Evolutionary conservation across 2,888 invertebrate genomes (phyloP), one percentile per base, ranked within the genome.

Genomic region (Bibio marci): DNA sequence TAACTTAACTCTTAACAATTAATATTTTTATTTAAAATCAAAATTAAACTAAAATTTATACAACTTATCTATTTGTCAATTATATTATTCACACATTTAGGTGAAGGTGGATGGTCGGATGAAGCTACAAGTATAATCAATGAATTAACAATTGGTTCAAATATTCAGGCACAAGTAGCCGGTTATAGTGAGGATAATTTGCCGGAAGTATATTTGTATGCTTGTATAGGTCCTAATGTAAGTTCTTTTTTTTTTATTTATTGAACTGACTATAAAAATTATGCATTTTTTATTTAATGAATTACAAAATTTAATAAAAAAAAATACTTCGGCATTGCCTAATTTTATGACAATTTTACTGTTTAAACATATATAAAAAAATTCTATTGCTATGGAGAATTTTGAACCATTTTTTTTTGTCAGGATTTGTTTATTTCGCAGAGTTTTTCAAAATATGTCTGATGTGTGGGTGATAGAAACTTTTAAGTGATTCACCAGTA

Each of bases 91-190:
- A 22, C 13, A 12, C 4, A 28, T 27, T 18, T 14, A 26, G 44
- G 51, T 44, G 17, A 50, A 71, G 72, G 65, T 53, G 49, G 4
- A 49, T 90, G 88, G 86, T 71, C 75, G 49, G 67, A 73, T 46
- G 85, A 85, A 54, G 83, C 90, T 38, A 73, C 73, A 41, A 71
- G 76, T 48, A 70, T 80, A 48, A 76, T 92, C 60, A 76, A 76
- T 50, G 76, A 80, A 41, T 65, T 90, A 52, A 85, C 86, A 46
- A 76, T 76, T 53, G 83, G 83, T 43, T 77, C 81, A 57, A 70
- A 90, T 52, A 69, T 88, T 52, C 87, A 86, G 65, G 90, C 90
- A 42, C 86, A 90, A 65, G 76, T 92, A 44, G 80, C 80, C 47
- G 83, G 80, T 50, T 86, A 86, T 57, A 76, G 80, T 49, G 78